Base-by-base conservation (phyloP, 2,797 vertebrate species). In the Pampus argenteus region DNA sequence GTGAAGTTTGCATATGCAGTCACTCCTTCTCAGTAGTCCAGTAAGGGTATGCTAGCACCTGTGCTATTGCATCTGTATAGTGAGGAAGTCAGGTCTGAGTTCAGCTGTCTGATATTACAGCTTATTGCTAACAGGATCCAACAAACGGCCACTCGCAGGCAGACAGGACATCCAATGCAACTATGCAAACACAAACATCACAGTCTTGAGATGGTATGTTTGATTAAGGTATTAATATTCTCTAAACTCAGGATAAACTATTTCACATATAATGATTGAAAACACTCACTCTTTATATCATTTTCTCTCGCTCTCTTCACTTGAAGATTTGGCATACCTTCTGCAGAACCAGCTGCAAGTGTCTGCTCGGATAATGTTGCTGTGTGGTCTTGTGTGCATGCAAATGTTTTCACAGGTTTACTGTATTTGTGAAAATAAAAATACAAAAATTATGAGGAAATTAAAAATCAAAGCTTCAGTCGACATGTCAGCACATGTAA, bases 301-400 rank as follows among this genome's bases (percentile, higher is more conserved):
- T 85, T 80, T 72, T 75, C 14, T 84, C 78, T 78, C 38, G 34
- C 71, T 72, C 48, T 83, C 67, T 72, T 79, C 62, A 74, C 65
- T 76, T 79, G 51, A 68, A 85, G 69, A 85, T 92, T 93, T 92
- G 91, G 91, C 90, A 89, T 91, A 87, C 78, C 76, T 68, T 78
- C 64, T 86, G 91, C 92, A 93, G 92, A 87, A 83, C 92, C 92
- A 88, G 91, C 92, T 93, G 92, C 91, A 90, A 66, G 73, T 85
- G 63, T 81, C 77, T 71, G 82, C 75, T 73, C 29, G 11, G 58
- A 73, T 71, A 18, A 74, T 71, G 66, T 78, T 74, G 68, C 51
- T 73, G 49, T 74, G 80, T 87, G 57, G 57, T 61, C 7, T 14
- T 76, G 76, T 56, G 64, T 67, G 74, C 83, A 85, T 91, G 86